Base-by-base conservation (phyloP, 2,113 vertebrate species). In the Tachysurus fulvidraco region DNA sequence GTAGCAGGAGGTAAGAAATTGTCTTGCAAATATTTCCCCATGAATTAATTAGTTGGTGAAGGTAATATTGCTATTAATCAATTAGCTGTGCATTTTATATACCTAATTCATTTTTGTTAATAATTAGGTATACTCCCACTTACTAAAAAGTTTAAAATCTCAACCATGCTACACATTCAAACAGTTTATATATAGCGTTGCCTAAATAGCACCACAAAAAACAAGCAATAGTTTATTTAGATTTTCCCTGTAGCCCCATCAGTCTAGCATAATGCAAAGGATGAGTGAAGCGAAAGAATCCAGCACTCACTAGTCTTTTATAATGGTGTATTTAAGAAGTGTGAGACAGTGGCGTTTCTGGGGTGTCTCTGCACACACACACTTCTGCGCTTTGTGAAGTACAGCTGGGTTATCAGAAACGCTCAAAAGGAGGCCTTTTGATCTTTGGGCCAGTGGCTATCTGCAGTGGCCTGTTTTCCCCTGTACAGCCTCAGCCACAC, bases 381-480 rank as follows among this genome's bases (percentile, higher is more conserved):
- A 88, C 88, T 87, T 91, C 76, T 83, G 83, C 62, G 96, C 95
- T 92, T 93, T 95, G 94, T 91, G 91, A 86, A 90, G 85, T 82
- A 88, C 84, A 86, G 67, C 88, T 50, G 86, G 84, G 94, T 97
- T 98, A 99, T 99, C 97, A 95, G 94, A 94, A 94, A 91, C 91
- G 91, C 94, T 94, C 83, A 19, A 88, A 92, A 95, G 94, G 94
- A 92, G 93, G 92, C 91, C 93, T 97, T 98, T 99, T 99, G 97
- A 98, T 99, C 97, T 97, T 94, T 93, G 93, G 95, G 96, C 96
- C 95, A 96, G 94, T 91, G 95, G 95, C 95, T 97, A 97, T 98
- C 97, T 97, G 91, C 93, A 91, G 92, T 89, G 91, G 85, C 85
- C 85, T 88, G 90, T 93, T 91, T 94, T 87, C 88, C 92, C 92